Evolutionary conservation across 2,888 invertebrate species (phyloP).

Genomic region (Drosophila leonis): DNA sequence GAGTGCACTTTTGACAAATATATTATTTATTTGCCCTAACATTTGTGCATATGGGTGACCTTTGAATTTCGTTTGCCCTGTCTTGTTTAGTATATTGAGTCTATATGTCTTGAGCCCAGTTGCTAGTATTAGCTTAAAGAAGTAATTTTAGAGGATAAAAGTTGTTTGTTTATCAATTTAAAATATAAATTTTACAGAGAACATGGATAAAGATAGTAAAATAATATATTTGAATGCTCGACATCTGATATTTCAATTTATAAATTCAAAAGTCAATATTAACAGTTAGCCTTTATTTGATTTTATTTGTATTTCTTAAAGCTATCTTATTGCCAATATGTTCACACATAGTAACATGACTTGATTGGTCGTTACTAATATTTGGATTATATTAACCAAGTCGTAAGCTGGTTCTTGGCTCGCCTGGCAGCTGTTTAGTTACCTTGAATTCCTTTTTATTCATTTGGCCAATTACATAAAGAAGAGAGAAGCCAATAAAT

Average conservation of each 20-base stretch:
- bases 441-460: slow-evolving; percentile 1
- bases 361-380: neutral
- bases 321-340: neutral
- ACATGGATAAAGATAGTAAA: neutral
- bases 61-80: neutral
- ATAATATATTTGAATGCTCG: neutral
- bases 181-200: neutral
- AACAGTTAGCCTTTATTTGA: neutral
- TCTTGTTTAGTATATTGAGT: neutral
- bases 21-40: slow-evolving; percentile 2
- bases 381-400: neutral
- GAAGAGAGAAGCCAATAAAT: neutral
- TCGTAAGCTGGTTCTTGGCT: neutral
- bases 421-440: neutral
- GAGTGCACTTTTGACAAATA: neutral
- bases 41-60: neutral
- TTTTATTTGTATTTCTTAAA: neutral
- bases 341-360: neutral
- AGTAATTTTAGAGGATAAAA: no score
- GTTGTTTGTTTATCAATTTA: neutral
- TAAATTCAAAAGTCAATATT: neutral
- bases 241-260: neutral
- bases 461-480: neutral
- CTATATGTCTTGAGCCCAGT: neutral
- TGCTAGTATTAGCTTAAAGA: no score